phyloP scores from a whole-genome alignment of 2,113 vertebrate genomes.

The Oophaga pumilio region DNA sequence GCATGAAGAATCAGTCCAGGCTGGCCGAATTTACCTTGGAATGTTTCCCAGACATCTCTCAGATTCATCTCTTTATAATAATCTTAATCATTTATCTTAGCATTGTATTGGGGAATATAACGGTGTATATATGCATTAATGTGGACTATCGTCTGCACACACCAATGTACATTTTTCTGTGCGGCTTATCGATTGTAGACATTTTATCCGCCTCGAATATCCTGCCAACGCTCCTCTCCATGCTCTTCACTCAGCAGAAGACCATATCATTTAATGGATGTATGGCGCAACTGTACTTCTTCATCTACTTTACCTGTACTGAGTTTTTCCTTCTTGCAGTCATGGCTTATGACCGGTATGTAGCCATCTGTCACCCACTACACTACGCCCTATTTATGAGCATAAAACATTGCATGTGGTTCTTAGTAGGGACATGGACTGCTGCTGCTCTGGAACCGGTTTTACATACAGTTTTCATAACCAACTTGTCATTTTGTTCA shows the following conservation, averaged over 20 bases:
- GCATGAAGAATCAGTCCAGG: background rate
- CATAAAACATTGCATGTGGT: background rate
- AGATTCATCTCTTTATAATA: conserved; percentile 2
- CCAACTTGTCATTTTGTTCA: conserved; percentile 32
- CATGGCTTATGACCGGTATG: conserved; percentile 50
- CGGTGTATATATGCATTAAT: background rate
- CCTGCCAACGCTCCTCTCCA: conserved; percentile 22
- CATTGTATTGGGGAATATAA: conserved; percentile 19
- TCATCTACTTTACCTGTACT: conserved; percentile 28
- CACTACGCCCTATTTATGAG: conserved; percentile 27
- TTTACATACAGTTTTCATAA: conserved; percentile 9
- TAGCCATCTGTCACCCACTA: conserved; percentile 41
- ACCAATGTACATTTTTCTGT: conserved; percentile 46
- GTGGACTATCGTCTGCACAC: conserved; percentile 26
- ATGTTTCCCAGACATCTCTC: background rate
- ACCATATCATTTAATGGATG: conserved; percentile 10
- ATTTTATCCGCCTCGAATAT: conserved; percentile 26
- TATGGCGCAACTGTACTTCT: conserved; percentile 40
- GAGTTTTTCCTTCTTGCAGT: conserved; percentile 34
- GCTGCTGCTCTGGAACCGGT: background rate
- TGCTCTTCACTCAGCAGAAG: conserved; percentile 6
- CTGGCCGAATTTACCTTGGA: background rate
- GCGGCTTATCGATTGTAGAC: conserved; percentile 23
- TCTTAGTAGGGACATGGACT: background rate
- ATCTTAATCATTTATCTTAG: conserved; percentile 24